These are phyloP conservation scores for Ascaphus truei DNA, from an alignment of 2,113 vertebrate genomes.

Conservation along the genomic window DNA sequence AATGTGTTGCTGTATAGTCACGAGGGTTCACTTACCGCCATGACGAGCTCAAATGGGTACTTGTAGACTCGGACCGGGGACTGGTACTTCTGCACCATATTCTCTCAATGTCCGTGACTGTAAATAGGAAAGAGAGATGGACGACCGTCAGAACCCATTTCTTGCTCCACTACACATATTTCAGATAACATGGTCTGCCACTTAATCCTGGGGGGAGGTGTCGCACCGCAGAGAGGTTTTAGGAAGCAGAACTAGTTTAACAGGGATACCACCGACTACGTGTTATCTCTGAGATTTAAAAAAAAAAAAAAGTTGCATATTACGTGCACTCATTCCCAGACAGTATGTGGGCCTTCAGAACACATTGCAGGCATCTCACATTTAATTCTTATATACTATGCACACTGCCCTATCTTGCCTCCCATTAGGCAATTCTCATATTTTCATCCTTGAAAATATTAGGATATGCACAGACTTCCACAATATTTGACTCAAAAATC, in stretches of 20 bases:
- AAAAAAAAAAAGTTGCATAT: neutral
- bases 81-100: slow-evolving; percentile 83
- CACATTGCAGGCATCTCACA: neutral
- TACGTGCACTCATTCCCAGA: neutral
- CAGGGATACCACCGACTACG: neutral
- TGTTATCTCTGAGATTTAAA: neutral
- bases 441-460: too few relatives aligned
- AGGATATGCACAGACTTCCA: too few relatives aligned
- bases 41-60: slow-evolving; percentile 78
- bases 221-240: neutral
- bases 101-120: slow-evolving; percentile 26
- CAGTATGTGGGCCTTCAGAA: neutral
- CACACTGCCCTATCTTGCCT: too few relatives aligned
- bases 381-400: too few relatives aligned
- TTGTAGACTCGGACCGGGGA: slow-evolving; percentile 81
- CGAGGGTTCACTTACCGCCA: slow-evolving; percentile 70
- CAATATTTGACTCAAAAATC: too few relatives aligned
- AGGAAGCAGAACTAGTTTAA: neutral
- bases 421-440: neutral
- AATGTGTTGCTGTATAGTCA: too few relatives aligned
- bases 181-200: neutral
- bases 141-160: neutral
- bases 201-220: neutral
- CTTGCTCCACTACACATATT: neutral
- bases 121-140: neutral